Evolutionary conservation across 2,888 invertebrate species (phyloP).

Genomic region (Xestia xanthographa): DNA sequence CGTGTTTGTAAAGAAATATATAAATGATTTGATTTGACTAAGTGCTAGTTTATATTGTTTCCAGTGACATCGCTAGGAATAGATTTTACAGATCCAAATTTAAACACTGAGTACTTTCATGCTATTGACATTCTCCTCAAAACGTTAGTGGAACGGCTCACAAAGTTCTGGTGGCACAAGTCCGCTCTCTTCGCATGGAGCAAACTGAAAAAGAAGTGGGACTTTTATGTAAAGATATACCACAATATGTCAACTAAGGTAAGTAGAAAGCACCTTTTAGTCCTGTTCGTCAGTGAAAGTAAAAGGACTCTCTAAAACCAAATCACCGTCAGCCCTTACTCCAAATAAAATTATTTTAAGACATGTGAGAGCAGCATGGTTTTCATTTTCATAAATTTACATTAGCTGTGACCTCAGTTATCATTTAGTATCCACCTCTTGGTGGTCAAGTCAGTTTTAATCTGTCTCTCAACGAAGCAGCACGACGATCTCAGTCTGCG

Average conservation of each 20-base stretch:
- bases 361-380: background rate
- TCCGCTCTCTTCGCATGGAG: slow-evolving; percentile 75
- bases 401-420: background rate
- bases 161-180: slow-evolving; percentile 79
- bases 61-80: slow-evolving; percentile 83
- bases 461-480: background rate
- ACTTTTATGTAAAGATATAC: slow-evolving; percentile 75
- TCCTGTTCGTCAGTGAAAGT: background rate
- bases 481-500: background rate
- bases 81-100: slow-evolving; percentile 76
- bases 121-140: slow-evolving; percentile 78
- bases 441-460: background rate
- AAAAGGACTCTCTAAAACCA: background rate
- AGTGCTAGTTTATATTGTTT: slow-evolving; percentile 21
- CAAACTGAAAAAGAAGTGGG: slow-evolving; percentile 77
- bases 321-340: background rate
- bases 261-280: slow-evolving; percentile 18
- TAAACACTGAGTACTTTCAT: slow-evolving; percentile 78
- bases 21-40: background rate
- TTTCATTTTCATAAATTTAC: background rate
- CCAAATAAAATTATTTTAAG: background rate
- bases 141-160: slow-evolving; percentile 77
- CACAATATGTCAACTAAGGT: slow-evolving; percentile 82
- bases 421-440: background rate
- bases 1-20: background rate